phyloP scores from a whole-genome alignment of 2,113 vertebrate species.

The Corvus moneduloides region DNA sequence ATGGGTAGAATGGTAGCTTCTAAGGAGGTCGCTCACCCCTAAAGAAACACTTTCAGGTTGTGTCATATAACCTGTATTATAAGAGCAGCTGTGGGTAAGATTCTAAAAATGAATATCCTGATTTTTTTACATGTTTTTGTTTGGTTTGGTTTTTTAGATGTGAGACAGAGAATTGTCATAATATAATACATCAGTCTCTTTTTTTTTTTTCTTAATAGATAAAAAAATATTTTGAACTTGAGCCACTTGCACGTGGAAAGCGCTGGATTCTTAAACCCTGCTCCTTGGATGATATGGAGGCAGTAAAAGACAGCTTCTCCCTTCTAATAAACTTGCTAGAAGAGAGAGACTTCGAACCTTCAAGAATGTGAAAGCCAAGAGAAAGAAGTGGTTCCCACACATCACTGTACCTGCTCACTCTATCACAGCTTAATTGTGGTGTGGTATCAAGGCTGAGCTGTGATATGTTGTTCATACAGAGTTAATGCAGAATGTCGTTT shows the following conservation, averaged over 20 bases:
- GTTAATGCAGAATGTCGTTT: conserved; percentile 43
- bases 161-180: not conserved
- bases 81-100: conserved; percentile 19
- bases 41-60: conserved; percentile 59
- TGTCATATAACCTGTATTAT: conserved; percentile 19
- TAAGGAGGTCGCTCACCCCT: conserved; percentile 14
- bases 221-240: conserved; percentile 97
- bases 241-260: conserved; percentile 92
- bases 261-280: conserved; percentile 95
- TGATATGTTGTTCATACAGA: conserved; percentile 24
- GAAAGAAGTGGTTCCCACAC: not conserved
- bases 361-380: conserved; percentile 84
- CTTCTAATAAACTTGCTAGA: conserved; percentile 92
- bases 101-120: not conserved
- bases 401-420: conserved; percentile 53
- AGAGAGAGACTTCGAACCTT: conserved; percentile 87
- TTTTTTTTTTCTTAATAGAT: conserved; percentile 75
- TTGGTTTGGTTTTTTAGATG: not conserved
- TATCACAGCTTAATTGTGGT: conserved; percentile 45
- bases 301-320: conserved; percentile 90
- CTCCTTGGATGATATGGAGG: conserved; percentile 86
- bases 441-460: conserved; percentile 41
- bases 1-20: conserved; percentile 22
- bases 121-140: not conserved
- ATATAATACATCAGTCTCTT: not conserved